Conservation (phyloP, 1,140 invertebrate species). For the Euschistus heros region DNA sequence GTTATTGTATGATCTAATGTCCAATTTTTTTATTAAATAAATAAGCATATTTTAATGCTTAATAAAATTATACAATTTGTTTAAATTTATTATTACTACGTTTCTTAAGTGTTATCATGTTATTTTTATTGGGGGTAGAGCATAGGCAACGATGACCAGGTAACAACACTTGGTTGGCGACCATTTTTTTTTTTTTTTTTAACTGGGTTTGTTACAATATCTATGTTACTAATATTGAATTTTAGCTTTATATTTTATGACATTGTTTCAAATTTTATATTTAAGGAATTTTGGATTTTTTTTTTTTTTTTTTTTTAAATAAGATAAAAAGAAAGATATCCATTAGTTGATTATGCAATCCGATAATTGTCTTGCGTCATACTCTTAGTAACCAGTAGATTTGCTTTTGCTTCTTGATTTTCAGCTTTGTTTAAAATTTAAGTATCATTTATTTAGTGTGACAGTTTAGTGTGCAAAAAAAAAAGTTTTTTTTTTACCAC, state of each 20-base stretch:
- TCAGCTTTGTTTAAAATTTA: conserved; percentile 29
- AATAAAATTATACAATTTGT: conserved; percentile 14
- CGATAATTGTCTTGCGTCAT: conserved; percentile 29
- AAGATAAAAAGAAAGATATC: conserved; percentile 5
- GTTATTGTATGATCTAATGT: conserved; percentile 15
- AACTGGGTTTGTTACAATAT: conserved; percentile 22
- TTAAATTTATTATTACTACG: conserved; percentile 14
- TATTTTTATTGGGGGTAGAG: conserved; percentile 21
- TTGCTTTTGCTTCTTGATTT: conserved; percentile 28
- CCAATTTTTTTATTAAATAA: conserved; percentile 21
- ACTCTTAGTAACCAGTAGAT: conserved; percentile 28
- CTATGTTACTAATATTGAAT: conserved; percentile 19
- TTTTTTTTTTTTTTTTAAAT: not conserved
- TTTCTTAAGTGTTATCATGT: conserved; percentile 19
- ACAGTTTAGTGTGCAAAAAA: conserved; percentile 34
- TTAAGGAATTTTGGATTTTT: conserved; percentile 13
- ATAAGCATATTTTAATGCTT: conserved; percentile 17
- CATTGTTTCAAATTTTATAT: conserved; percentile 19
- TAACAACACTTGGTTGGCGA: conserved; percentile 8
- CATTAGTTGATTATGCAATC: conserved; percentile 4
- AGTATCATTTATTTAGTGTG: conserved; percentile 42
- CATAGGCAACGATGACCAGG: conserved; percentile 10
- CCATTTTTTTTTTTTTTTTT: conserved; percentile 12
- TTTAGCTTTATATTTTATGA: conserved; percentile 19
- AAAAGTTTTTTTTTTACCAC: conserved; percentile 18